Evolutionary conservation across 1,140 invertebrate species (phyloP), one percentile per base, ranked within the genome.

Genomic region (Heliconius eleuchia): DNA sequence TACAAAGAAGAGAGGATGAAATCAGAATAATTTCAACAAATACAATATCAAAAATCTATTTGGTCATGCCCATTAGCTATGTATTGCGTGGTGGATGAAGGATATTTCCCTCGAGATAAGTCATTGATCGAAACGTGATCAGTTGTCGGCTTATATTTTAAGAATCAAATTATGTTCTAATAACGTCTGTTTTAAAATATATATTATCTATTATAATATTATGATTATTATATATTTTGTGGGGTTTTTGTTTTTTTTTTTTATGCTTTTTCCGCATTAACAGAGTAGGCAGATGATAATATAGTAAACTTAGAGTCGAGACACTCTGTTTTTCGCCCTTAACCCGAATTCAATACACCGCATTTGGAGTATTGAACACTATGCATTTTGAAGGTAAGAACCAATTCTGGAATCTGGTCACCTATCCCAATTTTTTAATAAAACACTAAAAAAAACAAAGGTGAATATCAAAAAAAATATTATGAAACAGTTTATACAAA

Each of bases 81-180:
- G 60, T 76, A 27, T 42, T 66, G 19, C 23, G 66, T 55, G 30
- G 60, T 50, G 75, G 75, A 76, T 76, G 66, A 71, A 76, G 46
- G 71, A 76, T 71, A 76, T 76, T 76, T 76, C 75, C 75, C 75
- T 5, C 0, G 75, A 57, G 75, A 42, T 1, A 66, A 46, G 34
- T 66, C 60, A 60, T 60, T 76, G 60, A 76, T 76, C 8, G 66
- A 50, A 76, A 66, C 66, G 42, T 70, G 55, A 37, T 37, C 60
- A 66, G 37, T 70, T 76, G 19, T 19, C 27, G 11, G 60, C 27
- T 66, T 60, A 11, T 23, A 66, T 66, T 27, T 66, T 27, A 66
- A 66, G 60, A 30, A 66, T 6, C 23, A 66, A 27, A 66, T 66
- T 66, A 66, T 30, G 60, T 27, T 27, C 16, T 16, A 23, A 27